A percentile compares a stretch with the other conserved stretches of the same genome.
These are phyloP conservation scores for Eumacrocentrus americanus DNA, from an alignment of 2,888 invertebrate genomes.

Conservation along the genomic window DNA sequence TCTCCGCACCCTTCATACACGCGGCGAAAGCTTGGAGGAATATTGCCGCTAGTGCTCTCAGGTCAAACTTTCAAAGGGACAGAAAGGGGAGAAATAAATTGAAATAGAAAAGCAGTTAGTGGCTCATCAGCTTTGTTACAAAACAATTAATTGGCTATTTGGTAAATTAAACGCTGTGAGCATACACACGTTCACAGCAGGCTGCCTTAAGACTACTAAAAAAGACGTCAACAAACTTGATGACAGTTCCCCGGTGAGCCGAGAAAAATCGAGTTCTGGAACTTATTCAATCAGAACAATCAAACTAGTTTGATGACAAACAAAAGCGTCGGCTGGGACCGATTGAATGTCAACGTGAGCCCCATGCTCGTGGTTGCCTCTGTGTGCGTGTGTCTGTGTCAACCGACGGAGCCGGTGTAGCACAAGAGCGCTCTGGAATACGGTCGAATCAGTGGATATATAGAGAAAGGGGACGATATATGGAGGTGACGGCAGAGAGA, in stretches of 20 bases:
- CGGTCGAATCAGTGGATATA: neutral
- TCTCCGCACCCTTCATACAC: neutral
- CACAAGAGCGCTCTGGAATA: neutral
- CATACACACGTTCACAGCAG: no score
- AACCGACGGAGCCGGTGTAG: neutral
- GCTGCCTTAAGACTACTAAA: no score
- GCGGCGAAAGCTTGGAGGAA: no score
- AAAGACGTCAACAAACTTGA: neutral
- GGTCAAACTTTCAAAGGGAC: neutral
- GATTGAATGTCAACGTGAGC: slow-evolving; percentile 34
- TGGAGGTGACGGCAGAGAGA: slow-evolving; percentile 11
- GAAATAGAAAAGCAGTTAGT: neutral
- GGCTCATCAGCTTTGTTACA: no score
- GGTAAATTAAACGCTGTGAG: no score
- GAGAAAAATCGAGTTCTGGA: slow-evolving; percentile 25
- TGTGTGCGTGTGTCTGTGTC: slow-evolving; percentile 9
- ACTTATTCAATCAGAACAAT: slow-evolving; percentile 43
- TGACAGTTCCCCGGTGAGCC: neutral
- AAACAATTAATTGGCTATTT: neutral
- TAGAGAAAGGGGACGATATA: neutral
- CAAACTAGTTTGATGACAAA: slow-evolving; percentile 41
- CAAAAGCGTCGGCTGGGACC: slow-evolving; percentile 30
- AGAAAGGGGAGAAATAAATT: neutral
- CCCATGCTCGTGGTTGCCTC: slow-evolving; percentile 5
- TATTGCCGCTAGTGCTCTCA: neutral